Conservation (phyloP, 2,797 vertebrate genomes). For the Crenichthys baileyi region DNA sequence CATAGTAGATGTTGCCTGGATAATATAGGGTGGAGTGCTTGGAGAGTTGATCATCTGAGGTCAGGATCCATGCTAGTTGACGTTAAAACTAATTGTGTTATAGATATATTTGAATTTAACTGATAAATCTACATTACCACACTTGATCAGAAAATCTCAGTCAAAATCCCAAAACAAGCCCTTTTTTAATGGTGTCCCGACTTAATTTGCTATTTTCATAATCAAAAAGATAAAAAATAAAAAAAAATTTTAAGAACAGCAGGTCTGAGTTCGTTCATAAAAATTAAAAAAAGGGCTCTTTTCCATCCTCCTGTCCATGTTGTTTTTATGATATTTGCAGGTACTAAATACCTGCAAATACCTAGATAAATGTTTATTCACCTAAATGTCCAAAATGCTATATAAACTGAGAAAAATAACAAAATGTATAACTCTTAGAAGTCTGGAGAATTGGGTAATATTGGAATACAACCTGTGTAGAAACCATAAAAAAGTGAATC, state of each 20-base stretch:
- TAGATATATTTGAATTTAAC: conserved; percentile 1
- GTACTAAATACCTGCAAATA: too few relatives aligned
- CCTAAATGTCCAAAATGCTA: background rate
- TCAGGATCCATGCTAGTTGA: background rate
- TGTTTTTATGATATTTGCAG: too few relatives aligned
- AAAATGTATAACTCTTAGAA: background rate
- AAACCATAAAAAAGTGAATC: background rate
- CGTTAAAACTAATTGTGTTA: conserved; percentile 14
- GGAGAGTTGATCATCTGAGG: conserved; percentile 20
- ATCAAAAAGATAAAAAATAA: background rate
- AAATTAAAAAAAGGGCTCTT: too few relatives aligned
- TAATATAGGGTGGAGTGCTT: conserved; percentile 32
- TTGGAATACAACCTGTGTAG: background rate
- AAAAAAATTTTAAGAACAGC: too few relatives aligned
- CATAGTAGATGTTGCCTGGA: conserved; percentile 46
- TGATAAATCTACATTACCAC: background rate
- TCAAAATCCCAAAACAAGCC: background rate
- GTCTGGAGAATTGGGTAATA: background rate
- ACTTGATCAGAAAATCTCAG: background rate
- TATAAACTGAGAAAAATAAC: background rate
- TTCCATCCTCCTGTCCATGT: too few relatives aligned
- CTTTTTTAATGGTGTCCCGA: background rate
- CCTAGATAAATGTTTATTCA: too few relatives aligned
- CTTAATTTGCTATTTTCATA: background rate
- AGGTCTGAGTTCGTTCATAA: too few relatives aligned